Evolutionary conservation across 2,888 invertebrate genomes (phyloP), one percentile per base, ranked within the genome.

Genomic region (Lasioglossum marginatum): DNA sequence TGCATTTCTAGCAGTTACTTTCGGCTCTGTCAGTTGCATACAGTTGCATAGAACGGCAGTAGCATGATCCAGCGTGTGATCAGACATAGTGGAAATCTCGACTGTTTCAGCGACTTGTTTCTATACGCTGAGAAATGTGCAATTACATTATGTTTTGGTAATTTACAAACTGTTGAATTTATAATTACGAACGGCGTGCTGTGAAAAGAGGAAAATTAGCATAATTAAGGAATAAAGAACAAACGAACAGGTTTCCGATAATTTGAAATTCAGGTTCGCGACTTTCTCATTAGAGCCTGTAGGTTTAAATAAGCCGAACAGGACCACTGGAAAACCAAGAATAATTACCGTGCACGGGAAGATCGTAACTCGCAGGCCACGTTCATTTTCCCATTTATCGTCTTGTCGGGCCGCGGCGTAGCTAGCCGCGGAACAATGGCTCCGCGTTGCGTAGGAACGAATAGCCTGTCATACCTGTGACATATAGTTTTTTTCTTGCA

Each of bases 391-490:
- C 79, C 83, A 82, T 85, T 88, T 88, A 89, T 88, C 75, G 77
- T 81, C 70, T 87, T 77, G 81, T 83, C 71, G 74, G 71, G 72
- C 68, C 72, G 72, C 72, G 72, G 77, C 70, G 78, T 63, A 81
- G 77, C 68, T 31, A 45, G 60, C 48, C 81, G 52, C 82, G 43
- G 86, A 80, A 87, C 85, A 88, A 89, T 87, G 75, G 78, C 79
- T 75, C 73, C 87, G 66, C 81, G 79, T 79, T 81, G 79, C 87
- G 82, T 79, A 88, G 73, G 72, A 88, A 85, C 82, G 87, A 88
- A 89, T 83, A 81, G 89, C 83, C 81, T 89, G 89, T 87, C 89
- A 86, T 87, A 87, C 79, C 81, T 66, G 78, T 85, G 88, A 89
- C 88, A 88, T 79, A 85, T 83, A 89, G 87, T 75, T 83, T 77